These are phyloP conservation scores for Papilio xuthus DNA, from an alignment of 1,140 invertebrate genomes.

Conservation along the genomic window DNA sequence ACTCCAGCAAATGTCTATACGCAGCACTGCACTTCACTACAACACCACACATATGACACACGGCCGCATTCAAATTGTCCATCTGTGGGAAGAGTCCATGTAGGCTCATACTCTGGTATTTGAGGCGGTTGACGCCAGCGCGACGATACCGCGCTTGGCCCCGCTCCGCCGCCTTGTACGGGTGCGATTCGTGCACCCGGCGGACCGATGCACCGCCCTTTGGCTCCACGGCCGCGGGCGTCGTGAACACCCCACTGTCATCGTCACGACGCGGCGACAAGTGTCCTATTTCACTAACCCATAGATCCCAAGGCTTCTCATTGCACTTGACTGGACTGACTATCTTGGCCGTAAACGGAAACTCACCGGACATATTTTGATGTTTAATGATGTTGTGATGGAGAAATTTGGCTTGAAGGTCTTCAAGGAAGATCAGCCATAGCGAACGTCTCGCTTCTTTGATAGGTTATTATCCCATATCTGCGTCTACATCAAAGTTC, in stretches of 20 bases:
- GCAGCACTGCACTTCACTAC: conserved; percentile 85
- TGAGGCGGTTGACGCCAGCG: conserved; percentile 72
- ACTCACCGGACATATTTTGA: conserved; percentile 74
- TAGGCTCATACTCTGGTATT: conserved; percentile 79
- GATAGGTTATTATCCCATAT: conserved; percentile 82
- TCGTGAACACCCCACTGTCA: conserved; percentile 54
- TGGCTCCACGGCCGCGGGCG: conserved; percentile 61
- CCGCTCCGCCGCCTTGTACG: conserved; percentile 58
- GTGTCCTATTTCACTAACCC: conserved; percentile 78
- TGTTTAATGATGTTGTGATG: conserved; percentile 54
- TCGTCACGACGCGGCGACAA: conserved; percentile 72
- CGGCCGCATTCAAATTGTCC: conserved; percentile 84
- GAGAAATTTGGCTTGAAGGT: conserved; percentile 53
- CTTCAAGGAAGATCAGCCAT: conserved; percentile 72
- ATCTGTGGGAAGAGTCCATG: conserved; percentile 85
- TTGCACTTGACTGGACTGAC: conserved; percentile 77
- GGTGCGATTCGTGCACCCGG: conserved; percentile 56
- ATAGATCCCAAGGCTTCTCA: conserved; percentile 80
- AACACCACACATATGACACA: conserved; percentile 85
- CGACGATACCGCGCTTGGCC: conserved; percentile 57
- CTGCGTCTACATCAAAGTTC: conserved; percentile 57
- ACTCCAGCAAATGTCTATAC: conserved; percentile 81
- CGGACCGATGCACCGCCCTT: conserved; percentile 56
- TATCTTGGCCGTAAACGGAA: conserved; percentile 68
- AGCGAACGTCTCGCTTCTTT: conserved; percentile 61